These are phyloP conservation scores for Alloscopus bannaensis DNA, from an alignment of 2,888 invertebrate species.

Conservation along the genomic window DNA sequence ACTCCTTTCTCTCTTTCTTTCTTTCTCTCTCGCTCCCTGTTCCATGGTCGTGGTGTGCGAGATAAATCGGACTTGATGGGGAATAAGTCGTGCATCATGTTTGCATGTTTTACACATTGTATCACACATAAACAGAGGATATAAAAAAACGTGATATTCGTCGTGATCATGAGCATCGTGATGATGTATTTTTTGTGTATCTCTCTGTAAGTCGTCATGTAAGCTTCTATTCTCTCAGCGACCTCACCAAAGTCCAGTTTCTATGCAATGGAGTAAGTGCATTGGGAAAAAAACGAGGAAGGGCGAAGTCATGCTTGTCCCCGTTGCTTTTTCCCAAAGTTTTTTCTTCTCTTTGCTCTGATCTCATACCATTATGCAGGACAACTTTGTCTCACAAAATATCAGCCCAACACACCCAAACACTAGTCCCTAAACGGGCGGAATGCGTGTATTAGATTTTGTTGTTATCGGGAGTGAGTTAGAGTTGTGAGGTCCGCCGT, in stretches of 20 bases:
- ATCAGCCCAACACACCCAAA: conserved; percentile 1
- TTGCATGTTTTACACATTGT: conserved; percentile 55
- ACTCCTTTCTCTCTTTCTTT: too few species aligned
- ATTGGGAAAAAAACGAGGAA: conserved; percentile 21
- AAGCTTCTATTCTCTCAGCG: too few species aligned
- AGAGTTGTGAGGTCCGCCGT: too few species aligned
- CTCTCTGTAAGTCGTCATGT: background rate
- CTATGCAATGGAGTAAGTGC: background rate
- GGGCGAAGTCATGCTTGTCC: conserved; percentile 37
- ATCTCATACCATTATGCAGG: too few species aligned
- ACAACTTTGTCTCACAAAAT: background rate
- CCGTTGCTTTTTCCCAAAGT: background rate
- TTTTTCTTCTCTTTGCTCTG: background rate
- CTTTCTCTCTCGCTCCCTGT: conserved; percentile 19
- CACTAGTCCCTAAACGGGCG: background rate
- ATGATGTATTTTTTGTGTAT: conserved; percentile 19
- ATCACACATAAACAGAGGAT: background rate
- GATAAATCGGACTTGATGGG: conserved; percentile 44
- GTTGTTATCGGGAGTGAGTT: too few species aligned
- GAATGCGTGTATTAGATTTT: background rate
- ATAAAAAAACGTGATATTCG: background rate
- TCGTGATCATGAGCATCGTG: conserved; percentile 25
- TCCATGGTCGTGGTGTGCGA: conserved; percentile 22
- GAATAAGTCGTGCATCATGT: conserved; percentile 48
- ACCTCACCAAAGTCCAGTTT: background rate